Conservation (phyloP, 2,797 vertebrate genomes). For the Myoxocephalus aenaeus region DNA sequence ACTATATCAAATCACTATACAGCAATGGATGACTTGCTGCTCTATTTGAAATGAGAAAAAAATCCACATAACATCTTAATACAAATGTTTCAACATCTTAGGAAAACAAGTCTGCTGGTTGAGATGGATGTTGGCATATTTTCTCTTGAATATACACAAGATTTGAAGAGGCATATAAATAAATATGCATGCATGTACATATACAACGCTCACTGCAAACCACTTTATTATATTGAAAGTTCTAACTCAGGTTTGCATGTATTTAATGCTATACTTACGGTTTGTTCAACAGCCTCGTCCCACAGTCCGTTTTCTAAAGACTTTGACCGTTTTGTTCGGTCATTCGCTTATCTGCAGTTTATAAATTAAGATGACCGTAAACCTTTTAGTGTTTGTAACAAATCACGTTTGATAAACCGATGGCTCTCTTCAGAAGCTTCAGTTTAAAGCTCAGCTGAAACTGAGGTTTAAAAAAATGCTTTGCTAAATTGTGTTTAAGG, state of each 20-base stretch:
- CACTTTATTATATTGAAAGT: neutral
- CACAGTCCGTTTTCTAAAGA: neutral
- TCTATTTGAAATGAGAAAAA: neutral
- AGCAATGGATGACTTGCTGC: neutral
- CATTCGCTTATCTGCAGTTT: neutral
- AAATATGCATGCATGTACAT: neutral
- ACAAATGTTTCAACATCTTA: neutral
- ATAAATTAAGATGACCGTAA: neutral
- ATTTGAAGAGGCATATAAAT: too few species aligned
- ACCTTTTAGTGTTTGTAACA: neutral
- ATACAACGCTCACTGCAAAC: neutral
- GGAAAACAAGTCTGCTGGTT: neutral
- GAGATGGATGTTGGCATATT: neutral
- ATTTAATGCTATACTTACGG: neutral
- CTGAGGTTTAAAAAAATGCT: neutral
- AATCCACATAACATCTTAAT: neutral
- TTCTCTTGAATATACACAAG: neutral
- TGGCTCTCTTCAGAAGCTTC: neutral
- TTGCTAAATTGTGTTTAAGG: neutral
- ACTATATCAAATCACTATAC: neutral
- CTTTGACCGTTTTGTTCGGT: neutral
- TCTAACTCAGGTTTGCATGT: neutral
- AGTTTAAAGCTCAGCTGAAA: neutral
- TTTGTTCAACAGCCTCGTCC: neutral
- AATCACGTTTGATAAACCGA: neutral